Evolutionary conservation across 2,888 invertebrate species (phyloP).

Genomic region (Amblyteles armatorius): DNA sequence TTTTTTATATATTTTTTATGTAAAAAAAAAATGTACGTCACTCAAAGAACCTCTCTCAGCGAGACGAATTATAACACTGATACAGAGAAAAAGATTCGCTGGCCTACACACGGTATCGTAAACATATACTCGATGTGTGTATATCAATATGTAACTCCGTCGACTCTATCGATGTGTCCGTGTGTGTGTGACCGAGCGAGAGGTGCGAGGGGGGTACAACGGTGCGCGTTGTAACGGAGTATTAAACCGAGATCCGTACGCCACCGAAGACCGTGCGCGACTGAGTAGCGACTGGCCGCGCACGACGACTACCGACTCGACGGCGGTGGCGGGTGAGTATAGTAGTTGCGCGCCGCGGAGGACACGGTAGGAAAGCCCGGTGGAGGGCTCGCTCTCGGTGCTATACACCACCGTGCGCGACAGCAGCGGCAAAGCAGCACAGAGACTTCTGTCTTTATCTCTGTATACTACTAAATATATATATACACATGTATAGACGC

Average conservation of each 20-base stretch:
- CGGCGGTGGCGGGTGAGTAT: slow-evolving; percentile 47
- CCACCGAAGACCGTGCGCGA: slow-evolving; percentile 78
- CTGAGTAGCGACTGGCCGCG: slow-evolving; percentile 73
- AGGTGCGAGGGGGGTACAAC: slow-evolving; percentile 48
- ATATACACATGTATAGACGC: not conserved
- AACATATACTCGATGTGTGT: slow-evolving; percentile 29
- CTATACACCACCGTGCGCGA: slow-evolving; percentile 51
- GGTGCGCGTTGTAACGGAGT: slow-evolving; percentile 32
- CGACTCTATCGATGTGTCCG: not conserved
- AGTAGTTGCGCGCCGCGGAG: slow-evolving; percentile 67
- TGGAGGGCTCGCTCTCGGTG: slow-evolving; percentile 47
- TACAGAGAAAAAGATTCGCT: slow-evolving; percentile 23
- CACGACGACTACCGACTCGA: slow-evolving; percentile 69
- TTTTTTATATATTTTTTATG: not conserved
- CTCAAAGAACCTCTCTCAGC: not conserved
- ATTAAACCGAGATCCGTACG: slow-evolving; percentile 62
- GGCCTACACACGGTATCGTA: slow-evolving; percentile 26
- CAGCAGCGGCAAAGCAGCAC: slow-evolving; percentile 38
- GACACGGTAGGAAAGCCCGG: slow-evolving; percentile 58
- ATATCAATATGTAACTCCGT: not conserved
- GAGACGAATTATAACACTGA: slow-evolving; percentile 22
- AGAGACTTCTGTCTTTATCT: slow-evolving; percentile 51
- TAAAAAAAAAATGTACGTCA: not conserved
- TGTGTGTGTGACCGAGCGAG: slow-evolving; percentile 24
- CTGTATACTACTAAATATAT: slow-evolving; percentile 13